phyloP scores from a whole-genome alignment of 2,113 vertebrate genomes.

The Microcebus murinus region DNA sequence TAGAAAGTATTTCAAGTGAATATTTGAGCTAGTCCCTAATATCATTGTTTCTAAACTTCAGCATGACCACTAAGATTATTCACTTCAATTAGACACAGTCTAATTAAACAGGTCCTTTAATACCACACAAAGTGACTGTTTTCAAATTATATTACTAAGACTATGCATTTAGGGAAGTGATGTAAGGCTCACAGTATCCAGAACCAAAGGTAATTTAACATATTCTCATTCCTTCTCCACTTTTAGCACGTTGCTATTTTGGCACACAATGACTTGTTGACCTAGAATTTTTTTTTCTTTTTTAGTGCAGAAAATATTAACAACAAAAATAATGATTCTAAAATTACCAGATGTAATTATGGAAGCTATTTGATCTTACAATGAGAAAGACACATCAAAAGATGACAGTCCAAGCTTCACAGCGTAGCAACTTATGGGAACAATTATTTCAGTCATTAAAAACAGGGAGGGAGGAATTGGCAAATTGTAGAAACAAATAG shows the following conservation, averaged over 20 bases:
- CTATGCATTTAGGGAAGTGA: neutral
- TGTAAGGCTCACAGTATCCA: neutral
- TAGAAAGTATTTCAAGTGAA: neutral
- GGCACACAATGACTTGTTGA: neutral
- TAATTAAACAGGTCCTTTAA: neutral
- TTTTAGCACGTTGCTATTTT: neutral
- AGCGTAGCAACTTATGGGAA: constrained; percentile 68
- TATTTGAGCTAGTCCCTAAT: neutral
- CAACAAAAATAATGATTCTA: constrained; percentile 68
- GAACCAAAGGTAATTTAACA: neutral
- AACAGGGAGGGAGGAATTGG: neutral
- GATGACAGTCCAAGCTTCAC: constrained; percentile 62
- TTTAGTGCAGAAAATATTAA: constrained; percentile 54
- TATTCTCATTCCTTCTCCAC: neutral
- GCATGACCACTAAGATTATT: neutral
- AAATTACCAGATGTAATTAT: constrained; percentile 74
- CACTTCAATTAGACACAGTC: neutral
- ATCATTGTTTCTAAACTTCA: neutral
- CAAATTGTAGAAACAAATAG: neutral
- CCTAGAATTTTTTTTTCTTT: constrained; percentile 54
- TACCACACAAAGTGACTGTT: neutral
- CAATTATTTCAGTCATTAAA: constrained; percentile 70
- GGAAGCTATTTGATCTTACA: constrained; percentile 71
- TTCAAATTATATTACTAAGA: neutral
- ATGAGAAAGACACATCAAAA: constrained; percentile 59